Evolutionary conservation across 2,113 vertebrate genomes (phyloP).

Genomic region (Rhagologus leucostigma): DNA sequence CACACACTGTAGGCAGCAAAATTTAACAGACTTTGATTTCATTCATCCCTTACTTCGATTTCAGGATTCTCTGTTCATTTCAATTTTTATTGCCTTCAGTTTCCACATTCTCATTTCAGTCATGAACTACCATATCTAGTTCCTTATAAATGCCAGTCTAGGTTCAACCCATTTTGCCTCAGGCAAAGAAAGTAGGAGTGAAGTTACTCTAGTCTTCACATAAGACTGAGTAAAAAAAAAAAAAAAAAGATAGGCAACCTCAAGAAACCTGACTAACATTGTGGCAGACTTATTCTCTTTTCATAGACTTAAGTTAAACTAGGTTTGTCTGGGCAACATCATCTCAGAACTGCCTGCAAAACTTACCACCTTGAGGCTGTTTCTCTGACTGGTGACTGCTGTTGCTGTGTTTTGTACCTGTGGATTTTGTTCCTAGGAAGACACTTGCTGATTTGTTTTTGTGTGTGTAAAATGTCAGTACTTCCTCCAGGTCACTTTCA

Average conservation of each 20-base stretch:
- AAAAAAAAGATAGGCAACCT: background rate
- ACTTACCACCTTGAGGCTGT: constrained; percentile 76
- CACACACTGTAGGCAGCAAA: background rate
- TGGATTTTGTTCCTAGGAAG: constrained; percentile 83
- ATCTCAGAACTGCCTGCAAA: background rate
- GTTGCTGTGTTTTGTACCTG: constrained; percentile 62
- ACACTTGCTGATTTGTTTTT: constrained; percentile 89
- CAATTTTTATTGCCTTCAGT: background rate
- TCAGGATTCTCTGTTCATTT: background rate
- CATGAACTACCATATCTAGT: background rate
- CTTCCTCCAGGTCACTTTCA: constrained; percentile 91
- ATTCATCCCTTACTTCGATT: background rate
- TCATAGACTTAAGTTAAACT: background rate
- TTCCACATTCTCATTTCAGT: background rate
- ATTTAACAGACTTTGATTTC: background rate
- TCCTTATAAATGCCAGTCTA: background rate
- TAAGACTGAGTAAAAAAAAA: background rate
- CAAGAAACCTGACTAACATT: background rate
- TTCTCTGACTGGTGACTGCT: constrained; percentile 48
- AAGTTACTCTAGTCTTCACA: background rate
- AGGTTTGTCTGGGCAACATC: background rate
- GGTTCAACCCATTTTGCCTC: background rate
- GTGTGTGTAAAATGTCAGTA: constrained; percentile 93
- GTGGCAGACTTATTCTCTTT: background rate
- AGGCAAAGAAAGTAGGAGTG: background rate